Percentiles rank a stretch among this genome's conserved stretches.
These are phyloP conservation scores for Drosophila cognata DNA, from an alignment of 2,888 invertebrate genomes.

Conservation along the genomic window DNA sequence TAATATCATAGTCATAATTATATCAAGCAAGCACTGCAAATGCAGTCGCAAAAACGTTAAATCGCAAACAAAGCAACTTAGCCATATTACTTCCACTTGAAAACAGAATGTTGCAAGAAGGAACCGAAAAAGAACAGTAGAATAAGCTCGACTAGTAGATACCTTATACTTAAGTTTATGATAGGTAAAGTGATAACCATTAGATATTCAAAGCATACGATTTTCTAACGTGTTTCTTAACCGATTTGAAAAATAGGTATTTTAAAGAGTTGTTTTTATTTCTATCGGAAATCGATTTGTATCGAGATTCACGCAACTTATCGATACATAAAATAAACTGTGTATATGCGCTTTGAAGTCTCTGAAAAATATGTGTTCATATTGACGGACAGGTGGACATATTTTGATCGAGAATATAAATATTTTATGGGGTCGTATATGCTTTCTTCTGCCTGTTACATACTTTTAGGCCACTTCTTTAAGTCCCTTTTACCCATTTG, in stretches of 20 bases:
- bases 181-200: too few species aligned
- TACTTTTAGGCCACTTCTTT: background rate
- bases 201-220: background rate
- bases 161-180: background rate
- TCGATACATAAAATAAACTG: background rate
- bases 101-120: slow-evolving; percentile 1
- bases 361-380: too few species aligned
- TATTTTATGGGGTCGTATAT: background rate
- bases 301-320: background rate
- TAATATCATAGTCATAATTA: slow-evolving; percentile 32
- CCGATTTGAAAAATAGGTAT: background rate
- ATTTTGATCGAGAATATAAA: background rate
- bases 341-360: too few species aligned
- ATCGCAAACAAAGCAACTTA: slow-evolving; percentile 41
- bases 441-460: background rate
- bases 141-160: background rate
- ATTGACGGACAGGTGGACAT: too few species aligned
- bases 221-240: background rate
- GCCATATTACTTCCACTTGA: slow-evolving; percentile 29
- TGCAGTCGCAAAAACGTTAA: slow-evolving; percentile 23
- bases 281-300: background rate
- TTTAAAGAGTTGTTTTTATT: background rate
- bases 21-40: slow-evolving; percentile 13
- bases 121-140: background rate
- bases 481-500: background rate